Percentiles rank a stretch among this genome's conserved stretches.
Evolutionary conservation across 2,113 vertebrate genomes (phyloP).

Genomic region (Cricetomys ansorgei): DNA sequence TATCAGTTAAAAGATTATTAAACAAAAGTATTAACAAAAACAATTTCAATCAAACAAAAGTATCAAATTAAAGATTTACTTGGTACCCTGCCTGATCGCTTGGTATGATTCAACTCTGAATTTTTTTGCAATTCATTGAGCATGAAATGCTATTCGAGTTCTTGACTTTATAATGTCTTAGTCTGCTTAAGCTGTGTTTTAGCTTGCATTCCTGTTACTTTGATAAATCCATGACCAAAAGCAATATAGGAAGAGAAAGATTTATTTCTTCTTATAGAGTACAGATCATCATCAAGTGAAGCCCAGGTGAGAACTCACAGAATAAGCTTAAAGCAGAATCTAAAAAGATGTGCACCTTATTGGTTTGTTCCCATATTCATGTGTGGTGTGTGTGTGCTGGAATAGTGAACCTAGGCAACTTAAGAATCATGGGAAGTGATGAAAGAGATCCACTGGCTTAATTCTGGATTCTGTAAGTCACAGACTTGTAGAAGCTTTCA

Average conservation of each 20-base stretch:
- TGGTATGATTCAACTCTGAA: background rate
- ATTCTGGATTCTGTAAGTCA: background rate
- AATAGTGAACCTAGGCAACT: background rate
- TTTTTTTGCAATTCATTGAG: background rate
- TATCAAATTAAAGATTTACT: too few species aligned
- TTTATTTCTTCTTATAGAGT: background rate
- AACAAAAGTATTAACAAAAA: too few species aligned
- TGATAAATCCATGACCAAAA: background rate
- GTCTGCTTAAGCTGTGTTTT: background rate
- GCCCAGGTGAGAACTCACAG: background rate
- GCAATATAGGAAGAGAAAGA: background rate
- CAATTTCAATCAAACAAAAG: too few species aligned
- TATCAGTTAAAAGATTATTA: background rate
- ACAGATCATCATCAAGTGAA: background rate
- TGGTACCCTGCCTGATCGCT: background rate
- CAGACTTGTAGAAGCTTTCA: background rate
- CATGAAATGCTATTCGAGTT: background rate
- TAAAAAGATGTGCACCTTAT: background rate
- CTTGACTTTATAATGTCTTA: background rate
- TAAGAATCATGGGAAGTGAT: background rate
- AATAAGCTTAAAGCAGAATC: background rate
- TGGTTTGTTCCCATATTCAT: background rate
- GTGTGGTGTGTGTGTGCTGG: rapidly evolving
- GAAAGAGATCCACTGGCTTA: background rate
- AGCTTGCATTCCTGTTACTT: background rate